phyloP scores from a whole-genome alignment of 2,888 invertebrate genomes.

The Prosopocoilus inquinatus region DNA sequence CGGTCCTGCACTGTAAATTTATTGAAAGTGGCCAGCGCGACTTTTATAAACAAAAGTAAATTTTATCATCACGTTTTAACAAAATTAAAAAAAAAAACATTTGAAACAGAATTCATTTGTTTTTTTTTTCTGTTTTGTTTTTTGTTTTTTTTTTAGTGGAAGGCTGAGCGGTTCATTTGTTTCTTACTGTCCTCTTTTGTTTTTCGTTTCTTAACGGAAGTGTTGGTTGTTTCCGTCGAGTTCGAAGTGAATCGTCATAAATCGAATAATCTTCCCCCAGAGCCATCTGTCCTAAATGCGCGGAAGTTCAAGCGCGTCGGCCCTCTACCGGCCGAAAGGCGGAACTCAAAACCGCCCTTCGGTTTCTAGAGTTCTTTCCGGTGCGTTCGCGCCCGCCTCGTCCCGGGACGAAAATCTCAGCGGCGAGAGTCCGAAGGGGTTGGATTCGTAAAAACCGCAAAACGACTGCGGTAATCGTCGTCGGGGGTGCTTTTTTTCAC shows the following conservation, averaged over 20 bases:
- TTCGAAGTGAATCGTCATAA: not conserved
- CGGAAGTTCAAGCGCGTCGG: not conserved
- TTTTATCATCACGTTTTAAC: too few species aligned
- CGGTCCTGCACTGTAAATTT: too few species aligned
- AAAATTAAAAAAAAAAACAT: too few species aligned
- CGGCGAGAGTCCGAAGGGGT: conserved; percentile 25
- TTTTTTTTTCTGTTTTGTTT: too few species aligned
- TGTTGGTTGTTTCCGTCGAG: not conserved
- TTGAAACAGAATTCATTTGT: too few species aligned
- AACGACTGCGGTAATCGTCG: conserved; percentile 42
- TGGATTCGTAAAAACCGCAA: conserved; percentile 42
- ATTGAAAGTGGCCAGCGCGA: too few species aligned
- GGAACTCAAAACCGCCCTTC: not conserved
- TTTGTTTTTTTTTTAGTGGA: too few species aligned
- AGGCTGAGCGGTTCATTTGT: too few species aligned
- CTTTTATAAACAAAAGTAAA: too few species aligned
- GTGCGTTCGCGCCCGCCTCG: not conserved
- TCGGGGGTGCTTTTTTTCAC: conserved; percentile 33
- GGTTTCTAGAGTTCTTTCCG: not conserved
- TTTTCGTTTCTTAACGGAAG: too few species aligned
- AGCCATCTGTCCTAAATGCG: conserved; percentile 6
- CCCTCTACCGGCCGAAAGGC: not conserved
- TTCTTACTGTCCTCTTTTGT: too few species aligned
- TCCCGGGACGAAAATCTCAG: not conserved
- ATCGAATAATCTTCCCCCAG: not conserved